These are phyloP conservation scores for Clarias fuscus DNA, from an alignment of 2,797 vertebrate species.

Conservation along the genomic window DNA sequence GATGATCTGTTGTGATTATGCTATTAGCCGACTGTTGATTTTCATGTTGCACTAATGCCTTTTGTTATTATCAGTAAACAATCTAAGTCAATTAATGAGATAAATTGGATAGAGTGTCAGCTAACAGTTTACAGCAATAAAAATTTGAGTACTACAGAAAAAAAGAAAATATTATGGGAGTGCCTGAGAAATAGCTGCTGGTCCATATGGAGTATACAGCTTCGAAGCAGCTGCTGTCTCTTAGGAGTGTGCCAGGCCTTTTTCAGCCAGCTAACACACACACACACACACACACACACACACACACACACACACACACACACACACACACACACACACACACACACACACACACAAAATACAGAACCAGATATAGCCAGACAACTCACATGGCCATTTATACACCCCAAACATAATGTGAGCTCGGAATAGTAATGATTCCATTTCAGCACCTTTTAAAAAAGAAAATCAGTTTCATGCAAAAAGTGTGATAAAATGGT, in stretches of 20 bases:
- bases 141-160: neutral
- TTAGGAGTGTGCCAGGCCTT: slow-evolving; percentile 16
- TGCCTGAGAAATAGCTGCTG: slow-evolving; percentile 8
- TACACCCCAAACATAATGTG: slow-evolving; percentile 28
- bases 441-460: neutral
- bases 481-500: neutral
- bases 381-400: slow-evolving; percentile 16
- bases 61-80: neutral
- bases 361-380: slow-evolving; percentile 19
- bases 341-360: too few relatives aligned
- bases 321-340: too few relatives aligned
- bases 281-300: slow-evolving; percentile 8
- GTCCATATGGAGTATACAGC: slow-evolving; percentile 34
- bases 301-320: neutral
- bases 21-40: neutral
- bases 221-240: slow-evolving; percentile 40
- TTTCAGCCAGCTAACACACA: slow-evolving; percentile 30
- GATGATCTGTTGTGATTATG: neutral
- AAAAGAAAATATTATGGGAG: slow-evolving; percentile 14
- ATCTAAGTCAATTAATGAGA: neutral
- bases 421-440: slow-evolving; percentile 23
- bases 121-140: neutral
- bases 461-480: neutral
- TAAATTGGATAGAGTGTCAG: neutral
- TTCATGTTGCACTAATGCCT: neutral